These are phyloP conservation scores for Clamator glandarius DNA, from an alignment of 2,797 vertebrate genomes.

Conservation along the genomic window DNA sequence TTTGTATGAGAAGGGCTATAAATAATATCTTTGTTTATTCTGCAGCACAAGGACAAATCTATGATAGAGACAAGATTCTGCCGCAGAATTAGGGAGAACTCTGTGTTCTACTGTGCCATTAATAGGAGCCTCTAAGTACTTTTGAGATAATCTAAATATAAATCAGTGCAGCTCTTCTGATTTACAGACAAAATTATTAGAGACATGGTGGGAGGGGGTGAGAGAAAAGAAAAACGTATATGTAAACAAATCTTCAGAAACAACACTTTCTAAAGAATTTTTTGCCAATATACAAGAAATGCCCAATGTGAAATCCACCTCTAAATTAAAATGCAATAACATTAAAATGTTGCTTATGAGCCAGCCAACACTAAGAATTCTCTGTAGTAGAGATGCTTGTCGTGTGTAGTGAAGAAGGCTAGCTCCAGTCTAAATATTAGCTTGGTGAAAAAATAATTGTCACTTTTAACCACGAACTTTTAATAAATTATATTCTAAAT, in stretches of 20 bases:
- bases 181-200: slow-evolving; percentile 22
- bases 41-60: slow-evolving; percentile 43
- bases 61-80: slow-evolving; percentile 38
- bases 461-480: too few species aligned
- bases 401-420: background rate
- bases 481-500: too few species aligned
- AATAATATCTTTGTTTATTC: slow-evolving; percentile 57
- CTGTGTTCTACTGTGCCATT: background rate
- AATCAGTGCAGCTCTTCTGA: background rate
- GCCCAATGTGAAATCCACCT: background rate
- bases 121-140: slow-evolving; percentile 39
- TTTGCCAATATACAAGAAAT: background rate
- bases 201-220: background rate
- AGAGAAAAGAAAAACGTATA: background rate
- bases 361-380: background rate
- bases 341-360: background rate
- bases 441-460: too few species aligned
- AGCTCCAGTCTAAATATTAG: background rate
- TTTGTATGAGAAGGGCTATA: slow-evolving; percentile 42
- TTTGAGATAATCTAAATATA: slow-evolving; percentile 53
- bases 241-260: background rate
- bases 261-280: background rate
- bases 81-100: slow-evolving; percentile 1
- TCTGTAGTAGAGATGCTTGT: background rate
- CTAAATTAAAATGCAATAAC: slow-evolving; percentile 29